phyloP scores from a whole-genome alignment of 2,113 vertebrate species.

The Clarias gariepinus region DNA sequence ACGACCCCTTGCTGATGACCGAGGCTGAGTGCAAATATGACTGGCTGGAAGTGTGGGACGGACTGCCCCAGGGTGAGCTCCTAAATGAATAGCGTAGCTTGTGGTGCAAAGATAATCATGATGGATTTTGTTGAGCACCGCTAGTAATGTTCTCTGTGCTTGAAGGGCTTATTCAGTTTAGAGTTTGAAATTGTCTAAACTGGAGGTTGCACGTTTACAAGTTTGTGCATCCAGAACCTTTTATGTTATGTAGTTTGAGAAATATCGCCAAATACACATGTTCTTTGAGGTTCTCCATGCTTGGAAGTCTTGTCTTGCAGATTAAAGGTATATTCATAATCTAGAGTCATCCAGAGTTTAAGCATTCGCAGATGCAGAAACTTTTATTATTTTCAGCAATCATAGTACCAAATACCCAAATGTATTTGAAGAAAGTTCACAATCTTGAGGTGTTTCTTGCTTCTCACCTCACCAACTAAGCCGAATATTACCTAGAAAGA shows the following conservation, averaged over 20 bases:
- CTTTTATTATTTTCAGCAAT: neutral
- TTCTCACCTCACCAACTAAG: neutral
- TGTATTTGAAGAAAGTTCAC: neutral
- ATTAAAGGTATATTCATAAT: neutral
- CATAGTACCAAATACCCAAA: neutral
- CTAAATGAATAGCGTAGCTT: neutral
- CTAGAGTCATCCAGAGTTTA: neutral
- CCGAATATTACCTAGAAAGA: too few relatives aligned
- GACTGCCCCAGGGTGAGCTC: slow-evolving; percentile 89
- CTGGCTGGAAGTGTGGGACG: slow-evolving; percentile 98
- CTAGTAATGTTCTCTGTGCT: neutral
- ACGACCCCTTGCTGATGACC: slow-evolving; percentile 88
- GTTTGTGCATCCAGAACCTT: neutral
- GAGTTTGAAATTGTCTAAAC: neutral
- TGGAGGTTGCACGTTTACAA: too few relatives aligned
- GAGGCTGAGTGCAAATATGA: slow-evolving; percentile 98
- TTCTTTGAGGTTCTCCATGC: neutral
- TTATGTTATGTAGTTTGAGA: neutral
- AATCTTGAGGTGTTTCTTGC: neutral
- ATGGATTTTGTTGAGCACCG: neutral
- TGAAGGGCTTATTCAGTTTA: too few relatives aligned
- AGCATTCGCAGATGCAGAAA: neutral
- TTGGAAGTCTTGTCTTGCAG: neutral
- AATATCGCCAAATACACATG: neutral
- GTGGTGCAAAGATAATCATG: neutral